phyloP scores from a whole-genome alignment of 2,888 invertebrate species.

The Trissolcus brochymenae region DNA sequence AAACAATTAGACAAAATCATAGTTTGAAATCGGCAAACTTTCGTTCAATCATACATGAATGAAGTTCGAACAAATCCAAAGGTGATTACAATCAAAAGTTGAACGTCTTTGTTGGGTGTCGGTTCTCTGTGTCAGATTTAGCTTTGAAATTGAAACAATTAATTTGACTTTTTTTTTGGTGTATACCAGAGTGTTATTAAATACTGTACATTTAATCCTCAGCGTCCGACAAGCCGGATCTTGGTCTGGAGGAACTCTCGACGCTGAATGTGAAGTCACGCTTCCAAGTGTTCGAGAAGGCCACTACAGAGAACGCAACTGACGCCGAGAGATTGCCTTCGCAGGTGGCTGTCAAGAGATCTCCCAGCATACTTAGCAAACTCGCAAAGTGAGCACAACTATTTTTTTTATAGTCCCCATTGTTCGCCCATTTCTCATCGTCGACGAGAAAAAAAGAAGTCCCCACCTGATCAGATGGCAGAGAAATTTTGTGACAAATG shows the following conservation, averaged over 20 bases:
- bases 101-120: conserved; percentile 29
- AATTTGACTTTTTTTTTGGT: conserved; percentile 31
- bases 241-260: conserved; percentile 89
- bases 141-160: conserved; percentile 51
- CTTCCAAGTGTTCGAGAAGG: conserved; percentile 89
- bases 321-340: conserved; percentile 78
- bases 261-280: conserved; percentile 89
- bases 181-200: conserved; percentile 33
- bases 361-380: conserved; percentile 87
- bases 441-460: not conserved
- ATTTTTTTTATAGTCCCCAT: conserved; percentile 12
- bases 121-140: conserved; percentile 30
- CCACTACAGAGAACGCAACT: conserved; percentile 74
- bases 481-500: conserved; percentile 37
- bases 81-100: not conserved
- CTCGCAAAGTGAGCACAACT: conserved; percentile 83
- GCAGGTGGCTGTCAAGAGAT: conserved; percentile 80
- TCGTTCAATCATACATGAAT: too few relatives aligned
- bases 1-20: too few relatives aligned
- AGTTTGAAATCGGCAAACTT: too few relatives aligned
- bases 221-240: conserved; percentile 92
- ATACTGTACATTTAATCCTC: conserved; percentile 59
- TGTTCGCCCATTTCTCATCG: conserved; percentile 5
- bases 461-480: conserved; percentile 13
- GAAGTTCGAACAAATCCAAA: too few relatives aligned